Evolutionary conservation across 2,113 vertebrate genomes (phyloP), one percentile per base, ranked within the genome.

Genomic region (Gadus macrocephalus): DNA sequence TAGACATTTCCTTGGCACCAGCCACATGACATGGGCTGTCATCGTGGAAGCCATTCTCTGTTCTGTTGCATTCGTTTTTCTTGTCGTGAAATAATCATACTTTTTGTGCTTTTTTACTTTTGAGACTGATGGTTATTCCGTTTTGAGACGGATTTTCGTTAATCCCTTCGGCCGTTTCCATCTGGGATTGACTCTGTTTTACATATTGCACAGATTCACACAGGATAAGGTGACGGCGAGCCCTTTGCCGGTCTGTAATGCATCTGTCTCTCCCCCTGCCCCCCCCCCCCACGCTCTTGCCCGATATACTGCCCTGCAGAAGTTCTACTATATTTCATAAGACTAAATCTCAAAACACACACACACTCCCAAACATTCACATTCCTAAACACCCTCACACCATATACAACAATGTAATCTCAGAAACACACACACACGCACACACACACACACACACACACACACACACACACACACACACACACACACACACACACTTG

Each of bases 31-130:
- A 19, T 64, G 53, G 74, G 71, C 67, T 79, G 72, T 79, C 68
- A 20, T 71, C 68, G 6, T 62, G 65, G 67, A 77, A 69, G 73
- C 70, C 72, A 71, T 68, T 75, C 80, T 82, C 11, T 20, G 79
- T 67, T 82, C n/a, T 82, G 85, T 81, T 81, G 81, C 84, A 82
- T 81, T 83, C 75, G 25, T 63, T 31, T 55, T 35, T 69, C 20
- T n/a, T 76, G 68, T 49, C 38, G 71, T 68, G 61, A 62, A 61
- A 64, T 62, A 61, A 62, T 60, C 75, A 7, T 66, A 65, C 69
- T 4, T 27, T 25, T 22, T 25, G 25, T 22, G 19, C 20, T 66
- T 76, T 72, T 35, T 62, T 72, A 17, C 0, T 73, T 58, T 17
- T 25, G 35, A 15, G 15, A 19, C 20, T 61, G 66, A 77, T 76